These are phyloP conservation scores for Drosophila kanapiae DNA, from an alignment of 1,140 invertebrate species.

Conservation along the genomic window DNA sequence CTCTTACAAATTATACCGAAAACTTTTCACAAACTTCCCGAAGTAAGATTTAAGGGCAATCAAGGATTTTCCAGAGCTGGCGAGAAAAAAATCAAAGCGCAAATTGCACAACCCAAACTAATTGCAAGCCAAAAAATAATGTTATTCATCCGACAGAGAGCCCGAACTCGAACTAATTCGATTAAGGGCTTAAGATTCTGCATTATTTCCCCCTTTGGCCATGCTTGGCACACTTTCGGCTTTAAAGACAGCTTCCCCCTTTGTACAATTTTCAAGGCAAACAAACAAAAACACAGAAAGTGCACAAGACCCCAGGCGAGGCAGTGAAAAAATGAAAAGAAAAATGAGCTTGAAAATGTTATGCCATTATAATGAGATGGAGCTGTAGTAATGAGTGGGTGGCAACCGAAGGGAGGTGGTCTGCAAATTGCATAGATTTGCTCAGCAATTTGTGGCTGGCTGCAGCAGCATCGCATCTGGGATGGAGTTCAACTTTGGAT, in stretches of 20 bases:
- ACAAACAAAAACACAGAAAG: conserved; percentile 7
- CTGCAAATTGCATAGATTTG: conserved; percentile 49
- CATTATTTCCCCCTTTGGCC: conserved; percentile 26
- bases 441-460: conserved; percentile 30
- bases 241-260: conserved; percentile 20
- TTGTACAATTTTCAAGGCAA: conserved; percentile 43
- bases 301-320: background rate
- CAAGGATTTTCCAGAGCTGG: background rate
- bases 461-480: conserved; percentile 15
- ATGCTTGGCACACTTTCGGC: conserved; percentile 39
- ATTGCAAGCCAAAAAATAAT: conserved; percentile 31
- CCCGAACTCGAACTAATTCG: conserved; percentile 29
- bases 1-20: background rate
- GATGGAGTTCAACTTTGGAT: conserved; percentile 22
- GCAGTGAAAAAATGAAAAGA: conserved; percentile 6
- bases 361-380: conserved; percentile 50
- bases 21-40: background rate
- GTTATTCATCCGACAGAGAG: conserved; percentile 26
- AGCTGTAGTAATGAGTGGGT: conserved; percentile 47
- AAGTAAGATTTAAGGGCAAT: background rate
- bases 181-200: conserved; percentile 34
- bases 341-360: conserved; percentile 52
- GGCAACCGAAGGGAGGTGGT: conserved; percentile 7
- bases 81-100: background rate
- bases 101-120: conserved; percentile 36